Percentiles rank a stretch among this genome's conserved stretches.
Conservation (phyloP, 1,140 invertebrate species). For the Ceratitis capitata region DNA sequence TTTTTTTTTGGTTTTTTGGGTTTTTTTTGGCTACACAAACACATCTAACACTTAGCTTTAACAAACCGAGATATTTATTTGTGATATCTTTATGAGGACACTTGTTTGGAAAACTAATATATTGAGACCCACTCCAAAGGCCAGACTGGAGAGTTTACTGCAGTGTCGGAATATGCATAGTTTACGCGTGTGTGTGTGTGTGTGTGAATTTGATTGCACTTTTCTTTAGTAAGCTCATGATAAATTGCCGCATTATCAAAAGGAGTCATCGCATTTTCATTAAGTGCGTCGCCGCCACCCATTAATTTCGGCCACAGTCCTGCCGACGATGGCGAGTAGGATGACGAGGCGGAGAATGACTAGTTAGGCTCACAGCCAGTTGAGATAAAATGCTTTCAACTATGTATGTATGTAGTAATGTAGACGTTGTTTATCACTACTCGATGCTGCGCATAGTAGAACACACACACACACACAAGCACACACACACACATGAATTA, state of each 20-base stretch:
- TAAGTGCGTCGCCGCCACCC: constrained; percentile 20
- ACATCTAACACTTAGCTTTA: no score
- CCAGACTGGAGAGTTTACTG: not conserved
- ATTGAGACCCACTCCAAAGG: not conserved
- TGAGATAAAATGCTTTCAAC: no score
- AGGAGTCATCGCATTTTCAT: not conserved
- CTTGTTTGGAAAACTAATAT: not conserved
- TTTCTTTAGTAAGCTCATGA: not conserved
- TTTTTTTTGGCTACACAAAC: no score
- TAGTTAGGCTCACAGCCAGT: not conserved
- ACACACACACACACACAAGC: not conserved
- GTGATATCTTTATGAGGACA: not conserved
- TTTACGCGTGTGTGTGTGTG: not conserved
- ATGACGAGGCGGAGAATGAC: no score
- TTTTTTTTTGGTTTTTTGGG: no score
- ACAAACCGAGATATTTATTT: not conserved
- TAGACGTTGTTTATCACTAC: not conserved
- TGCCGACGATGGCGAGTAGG: not conserved
- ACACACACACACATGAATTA: not conserved
- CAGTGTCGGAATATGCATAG: no score
- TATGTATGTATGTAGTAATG: not conserved
- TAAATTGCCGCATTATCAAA: constrained; percentile 9
- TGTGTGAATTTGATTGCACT: not conserved
- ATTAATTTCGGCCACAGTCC: constrained; percentile 10
- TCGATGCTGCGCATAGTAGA: not conserved